Evolutionary conservation across 2,113 vertebrate species (phyloP).

Genomic region (Polyodon spathula): DNA sequence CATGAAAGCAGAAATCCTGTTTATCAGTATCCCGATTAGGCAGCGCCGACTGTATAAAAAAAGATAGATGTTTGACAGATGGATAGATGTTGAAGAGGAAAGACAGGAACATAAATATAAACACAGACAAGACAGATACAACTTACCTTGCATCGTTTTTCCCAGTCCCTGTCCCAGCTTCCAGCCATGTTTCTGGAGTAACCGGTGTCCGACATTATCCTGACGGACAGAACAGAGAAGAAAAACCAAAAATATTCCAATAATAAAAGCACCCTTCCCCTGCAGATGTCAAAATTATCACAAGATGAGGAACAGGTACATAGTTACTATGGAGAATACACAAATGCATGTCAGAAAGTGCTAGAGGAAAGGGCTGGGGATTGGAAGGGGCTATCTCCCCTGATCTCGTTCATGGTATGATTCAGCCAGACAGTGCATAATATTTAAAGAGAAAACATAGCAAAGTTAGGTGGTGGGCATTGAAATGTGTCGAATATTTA

Average conservation of each 20-base stretch:
- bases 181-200: slow-evolving; percentile 99
- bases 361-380: too few species aligned
- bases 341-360: too few species aligned
- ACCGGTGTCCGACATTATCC: slow-evolving; percentile 98
- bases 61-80: too few species aligned
- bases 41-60: too few species aligned
- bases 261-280: slow-evolving; percentile 94
- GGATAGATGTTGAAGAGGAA: slow-evolving; percentile 1
- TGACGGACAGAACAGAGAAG: slow-evolving; percentile 87
- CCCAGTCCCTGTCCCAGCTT: slow-evolving; percentile 98
- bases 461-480: background rate
- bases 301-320: slow-evolving; percentile 45
- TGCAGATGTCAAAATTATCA: slow-evolving; percentile 50
- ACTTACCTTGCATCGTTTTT: slow-evolving; percentile 98
- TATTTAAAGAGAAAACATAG: slow-evolving; percentile 1
- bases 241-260: slow-evolving; percentile 99
- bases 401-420: too few species aligned
- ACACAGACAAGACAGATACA: slow-evolving; percentile 16
- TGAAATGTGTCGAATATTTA: slow-evolving; percentile 1
- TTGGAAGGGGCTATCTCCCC: too few species aligned
- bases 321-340: slow-evolving; percentile 50
- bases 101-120: slow-evolving; percentile 18
- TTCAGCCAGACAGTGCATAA: slow-evolving; percentile 10
- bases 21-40: too few species aligned
- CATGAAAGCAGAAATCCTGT: too few species aligned